phyloP scores from a whole-genome alignment of 2,113 vertebrate species.

The Neodontobutis hainanensis region DNA sequence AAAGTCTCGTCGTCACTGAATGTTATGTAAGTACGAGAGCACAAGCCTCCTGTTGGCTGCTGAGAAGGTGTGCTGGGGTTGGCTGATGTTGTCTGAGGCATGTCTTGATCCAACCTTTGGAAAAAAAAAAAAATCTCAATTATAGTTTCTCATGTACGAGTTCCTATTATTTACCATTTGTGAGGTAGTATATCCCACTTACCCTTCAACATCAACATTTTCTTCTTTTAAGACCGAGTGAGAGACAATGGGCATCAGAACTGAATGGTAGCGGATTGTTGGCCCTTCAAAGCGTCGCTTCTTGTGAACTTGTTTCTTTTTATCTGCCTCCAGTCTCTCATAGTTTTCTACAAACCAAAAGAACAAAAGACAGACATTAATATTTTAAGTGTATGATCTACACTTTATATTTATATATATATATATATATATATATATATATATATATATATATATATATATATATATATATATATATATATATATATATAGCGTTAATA shows the following conservation, averaged over 20 bases:
- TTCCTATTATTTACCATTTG: neutral
- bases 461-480: too few relatives aligned
- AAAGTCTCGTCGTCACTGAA: slow-evolving; percentile 92
- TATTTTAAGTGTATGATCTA: too few relatives aligned
- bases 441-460: too few relatives aligned
- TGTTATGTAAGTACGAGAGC: slow-evolving; percentile 91
- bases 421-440: too few relatives aligned
- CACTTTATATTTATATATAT: too few relatives aligned
- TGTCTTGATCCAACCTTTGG: slow-evolving; percentile 87
- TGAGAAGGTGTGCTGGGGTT: slow-evolving; percentile 57
- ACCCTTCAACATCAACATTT: slow-evolving; percentile 95
- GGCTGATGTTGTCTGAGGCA: slow-evolving; percentile 42
- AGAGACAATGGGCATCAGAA: slow-evolving; percentile 88
- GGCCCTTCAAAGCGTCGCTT: slow-evolving; percentile 90
- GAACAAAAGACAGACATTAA: neutral
- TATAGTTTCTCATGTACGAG: neutral
- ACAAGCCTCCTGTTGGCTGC: slow-evolving; percentile 74
- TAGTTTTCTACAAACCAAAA: slow-evolving; percentile 87
- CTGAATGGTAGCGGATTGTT: slow-evolving; percentile 89
- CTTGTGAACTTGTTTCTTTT: slow-evolving; percentile 97
- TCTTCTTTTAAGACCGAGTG: slow-evolving; percentile 87
- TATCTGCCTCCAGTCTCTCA: slow-evolving; percentile 93
- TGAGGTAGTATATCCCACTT: slow-evolving; percentile 9
- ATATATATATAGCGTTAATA: too few relatives aligned
- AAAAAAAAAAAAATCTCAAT: neutral